These are phyloP conservation scores for Cantharis nigra DNA, from an alignment of 2,888 invertebrate species.

Conservation along the genomic window DNA sequence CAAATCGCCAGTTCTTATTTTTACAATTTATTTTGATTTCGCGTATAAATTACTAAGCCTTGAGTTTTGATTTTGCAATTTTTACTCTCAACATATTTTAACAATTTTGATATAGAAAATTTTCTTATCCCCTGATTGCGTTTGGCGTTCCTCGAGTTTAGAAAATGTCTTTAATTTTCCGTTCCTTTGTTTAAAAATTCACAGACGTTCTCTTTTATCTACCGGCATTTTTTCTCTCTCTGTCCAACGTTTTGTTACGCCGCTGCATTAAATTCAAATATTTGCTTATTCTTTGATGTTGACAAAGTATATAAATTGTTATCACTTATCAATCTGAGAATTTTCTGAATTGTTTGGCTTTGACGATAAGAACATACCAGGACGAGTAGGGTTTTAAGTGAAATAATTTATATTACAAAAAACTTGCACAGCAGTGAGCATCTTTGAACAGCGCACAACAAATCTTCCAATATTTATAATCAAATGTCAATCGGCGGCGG, in stretches of 20 bases:
- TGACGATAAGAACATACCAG: not conserved
- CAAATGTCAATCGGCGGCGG: not conserved
- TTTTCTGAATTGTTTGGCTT: not conserved
- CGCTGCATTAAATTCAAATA: not conserved
- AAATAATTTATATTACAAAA: not conserved
- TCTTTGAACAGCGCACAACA: not conserved
- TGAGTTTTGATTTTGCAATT: too few species aligned
- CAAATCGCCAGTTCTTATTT: too few species aligned
- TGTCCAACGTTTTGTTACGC: not conserved
- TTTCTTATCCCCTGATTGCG: too few species aligned
- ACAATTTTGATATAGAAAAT: too few species aligned
- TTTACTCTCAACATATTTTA: too few species aligned
- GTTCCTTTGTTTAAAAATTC: not conserved
- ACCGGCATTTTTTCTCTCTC: not conserved
- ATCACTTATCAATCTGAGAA: not conserved
- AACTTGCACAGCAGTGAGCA: not conserved
- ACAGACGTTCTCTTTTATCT: not conserved
- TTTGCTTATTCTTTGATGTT: not conserved
- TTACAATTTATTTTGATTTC: too few species aligned
- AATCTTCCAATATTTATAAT: not conserved
- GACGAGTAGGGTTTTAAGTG: not conserved
- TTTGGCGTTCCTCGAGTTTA: too few species aligned
- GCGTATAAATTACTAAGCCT: too few species aligned
- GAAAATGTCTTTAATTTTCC: too few species aligned
- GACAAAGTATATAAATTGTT: not conserved